phyloP scores from a whole-genome alignment of 2,797 vertebrate genomes.

The Falco novaeseelandiae region DNA sequence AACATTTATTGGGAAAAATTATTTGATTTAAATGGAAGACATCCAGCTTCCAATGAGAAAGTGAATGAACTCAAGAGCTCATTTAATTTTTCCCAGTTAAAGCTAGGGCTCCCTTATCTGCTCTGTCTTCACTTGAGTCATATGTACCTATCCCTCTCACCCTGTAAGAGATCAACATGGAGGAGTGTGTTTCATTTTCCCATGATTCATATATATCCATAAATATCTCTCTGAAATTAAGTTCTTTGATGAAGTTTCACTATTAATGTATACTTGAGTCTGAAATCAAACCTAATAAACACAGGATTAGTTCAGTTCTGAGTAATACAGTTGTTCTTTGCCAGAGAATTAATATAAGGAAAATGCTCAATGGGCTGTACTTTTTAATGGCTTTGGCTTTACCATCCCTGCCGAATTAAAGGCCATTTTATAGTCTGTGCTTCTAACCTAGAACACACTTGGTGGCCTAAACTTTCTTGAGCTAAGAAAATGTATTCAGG shows the following conservation, averaged over 20 bases:
- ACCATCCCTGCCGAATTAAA: not conserved
- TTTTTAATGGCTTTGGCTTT: not conserved
- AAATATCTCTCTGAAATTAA: not conserved
- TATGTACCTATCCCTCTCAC: not conserved
- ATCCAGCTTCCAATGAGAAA: not conserved
- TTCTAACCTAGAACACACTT: not conserved
- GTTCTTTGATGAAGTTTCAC: not conserved
- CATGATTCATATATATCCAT: not conserved
- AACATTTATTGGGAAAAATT: not conserved
- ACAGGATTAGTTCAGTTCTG: not conserved
- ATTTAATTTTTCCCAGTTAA: not conserved
- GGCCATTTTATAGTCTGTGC: not conserved
- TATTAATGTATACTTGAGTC: not conserved
- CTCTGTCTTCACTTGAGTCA: not conserved
- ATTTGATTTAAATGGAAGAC: not conserved
- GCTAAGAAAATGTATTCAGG: slow-evolving; percentile 30
- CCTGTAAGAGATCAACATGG: not conserved
- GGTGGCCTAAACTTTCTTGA: not conserved
- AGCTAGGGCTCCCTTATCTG: not conserved
- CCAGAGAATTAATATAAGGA: not conserved
- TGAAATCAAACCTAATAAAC: not conserved
- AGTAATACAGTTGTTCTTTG: not conserved
- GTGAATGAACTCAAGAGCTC: not conserved
- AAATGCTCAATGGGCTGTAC: not conserved
- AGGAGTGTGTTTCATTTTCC: not conserved